Evolutionary conservation across 2,113 vertebrate species (phyloP), one percentile per base, ranked within the genome.

Genomic region (Callopanchax toddi): DNA sequence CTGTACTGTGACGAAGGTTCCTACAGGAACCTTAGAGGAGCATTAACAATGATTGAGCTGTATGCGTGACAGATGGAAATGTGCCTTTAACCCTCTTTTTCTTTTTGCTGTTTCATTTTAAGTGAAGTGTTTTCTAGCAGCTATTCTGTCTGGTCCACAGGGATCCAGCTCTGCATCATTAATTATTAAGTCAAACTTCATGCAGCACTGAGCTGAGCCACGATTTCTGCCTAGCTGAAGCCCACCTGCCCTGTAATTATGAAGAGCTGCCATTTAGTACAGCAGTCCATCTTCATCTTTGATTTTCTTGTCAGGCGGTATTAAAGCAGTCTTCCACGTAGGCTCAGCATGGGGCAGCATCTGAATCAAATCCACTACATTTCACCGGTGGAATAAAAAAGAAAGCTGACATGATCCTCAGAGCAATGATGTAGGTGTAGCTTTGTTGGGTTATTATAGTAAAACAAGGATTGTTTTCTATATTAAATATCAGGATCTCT

Each of bases 201-300:
- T 29, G 55, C 73, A 69, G 84, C 82, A 73, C 52, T 20, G 51
- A 85, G 61, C 60, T 23, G 18, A 76, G 66, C 44, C 67, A 48
- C 76, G 64, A 55, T 79, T 86, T 89, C 76, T 83, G 81, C 69
- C 76, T 66, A 61, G 78, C 65, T 82, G 76, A 77, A 82, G 78
- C 77, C 87, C 85, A 89, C 86, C 87, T 89, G 86, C 76, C n/a
- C 89, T 66, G 51, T 89, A 82, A 90, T 88, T 90, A 90, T 84
- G 85, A 82, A 81, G 81, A 82, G 32, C 82, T 82, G 83, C 76
- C 79, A 83, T 86, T 89, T 85, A 87, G 82, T 81, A 43, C 80
- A 65, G 65, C 74, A 68, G 70, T 89, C 82, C 86, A 80, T 87
- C 82, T 83, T 74, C 66, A 60, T 71, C 85, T 87, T 85, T 89